These are phyloP conservation scores for Myanophis thanlyinensis DNA, from an alignment of 2,113 vertebrate genomes.

Conservation along the genomic window DNA sequence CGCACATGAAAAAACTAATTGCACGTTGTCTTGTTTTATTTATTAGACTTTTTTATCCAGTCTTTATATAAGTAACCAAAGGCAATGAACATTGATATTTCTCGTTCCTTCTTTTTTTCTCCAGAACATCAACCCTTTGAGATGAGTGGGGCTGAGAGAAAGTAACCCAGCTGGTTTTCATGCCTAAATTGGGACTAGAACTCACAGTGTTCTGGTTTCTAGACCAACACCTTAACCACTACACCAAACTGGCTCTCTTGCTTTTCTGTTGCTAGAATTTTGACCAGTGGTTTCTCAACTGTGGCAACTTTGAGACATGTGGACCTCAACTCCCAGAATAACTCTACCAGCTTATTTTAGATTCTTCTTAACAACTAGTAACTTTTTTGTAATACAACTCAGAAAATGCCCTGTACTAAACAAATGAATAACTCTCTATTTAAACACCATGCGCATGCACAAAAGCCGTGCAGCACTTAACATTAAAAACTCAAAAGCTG, in stretches of 20 bases:
- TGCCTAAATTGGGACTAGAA: neutral
- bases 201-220: too few relatives aligned
- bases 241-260: neutral
- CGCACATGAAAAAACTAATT: neutral
- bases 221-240: too few relatives aligned
- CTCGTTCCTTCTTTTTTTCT: too few relatives aligned
- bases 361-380: neutral
- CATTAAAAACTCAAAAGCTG: neutral
- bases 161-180: neutral
- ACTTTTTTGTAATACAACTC: neutral
- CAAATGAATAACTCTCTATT: neutral
- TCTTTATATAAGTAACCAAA: too few relatives aligned
- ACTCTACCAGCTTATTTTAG: neutral
- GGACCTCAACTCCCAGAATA: neutral
- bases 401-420: neutral
- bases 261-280: neutral
- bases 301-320: neutral
- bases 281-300: too few relatives aligned
- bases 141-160: too few relatives aligned
- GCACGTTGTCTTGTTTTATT: neutral
- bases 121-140: too few relatives aligned
- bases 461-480: neutral
- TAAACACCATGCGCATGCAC: neutral
- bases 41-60: too few relatives aligned
- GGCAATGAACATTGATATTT: too few relatives aligned